Evolutionary conservation across 2,113 vertebrate species (phyloP).

Genomic region (Pogonocichla stellata): DNA sequence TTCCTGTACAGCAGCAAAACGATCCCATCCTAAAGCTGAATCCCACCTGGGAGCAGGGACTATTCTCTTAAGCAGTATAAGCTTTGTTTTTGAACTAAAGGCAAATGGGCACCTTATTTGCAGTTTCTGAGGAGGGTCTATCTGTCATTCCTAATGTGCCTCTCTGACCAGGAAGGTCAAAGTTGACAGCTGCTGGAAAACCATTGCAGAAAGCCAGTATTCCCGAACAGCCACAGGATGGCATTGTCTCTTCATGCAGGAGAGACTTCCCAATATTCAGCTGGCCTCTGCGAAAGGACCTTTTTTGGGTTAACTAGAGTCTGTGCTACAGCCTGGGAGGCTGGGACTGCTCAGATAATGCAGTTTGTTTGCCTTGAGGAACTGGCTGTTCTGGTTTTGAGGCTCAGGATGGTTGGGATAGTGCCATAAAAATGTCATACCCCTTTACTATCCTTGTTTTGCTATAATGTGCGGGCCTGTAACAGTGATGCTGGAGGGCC

Average conservation of each 20-base stretch:
- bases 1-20: background rate
- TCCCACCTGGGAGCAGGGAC: background rate
- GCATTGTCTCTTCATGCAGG: background rate
- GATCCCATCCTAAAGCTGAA: background rate
- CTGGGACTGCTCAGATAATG: background rate
- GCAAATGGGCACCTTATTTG: background rate
- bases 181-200: background rate
- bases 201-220: background rate
- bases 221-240: background rate
- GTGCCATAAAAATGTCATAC: background rate
- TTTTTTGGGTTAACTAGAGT: background rate
- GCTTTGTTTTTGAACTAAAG: background rate
- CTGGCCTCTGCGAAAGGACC: background rate
- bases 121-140: background rate
- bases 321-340: background rate
- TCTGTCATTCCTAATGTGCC: background rate
- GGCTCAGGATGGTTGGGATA: background rate
- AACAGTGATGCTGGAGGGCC: background rate
- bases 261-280: background rate
- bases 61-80: background rate
- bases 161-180: background rate
- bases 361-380: background rate
- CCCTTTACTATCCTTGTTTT: background rate
- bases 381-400: constrained; percentile 3
- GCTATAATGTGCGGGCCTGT: background rate